Evolutionary conservation across 2,797 vertebrate genomes (phyloP), one percentile per base, ranked within the genome.

Genomic region (Otolemur crassicaudatus): DNA sequence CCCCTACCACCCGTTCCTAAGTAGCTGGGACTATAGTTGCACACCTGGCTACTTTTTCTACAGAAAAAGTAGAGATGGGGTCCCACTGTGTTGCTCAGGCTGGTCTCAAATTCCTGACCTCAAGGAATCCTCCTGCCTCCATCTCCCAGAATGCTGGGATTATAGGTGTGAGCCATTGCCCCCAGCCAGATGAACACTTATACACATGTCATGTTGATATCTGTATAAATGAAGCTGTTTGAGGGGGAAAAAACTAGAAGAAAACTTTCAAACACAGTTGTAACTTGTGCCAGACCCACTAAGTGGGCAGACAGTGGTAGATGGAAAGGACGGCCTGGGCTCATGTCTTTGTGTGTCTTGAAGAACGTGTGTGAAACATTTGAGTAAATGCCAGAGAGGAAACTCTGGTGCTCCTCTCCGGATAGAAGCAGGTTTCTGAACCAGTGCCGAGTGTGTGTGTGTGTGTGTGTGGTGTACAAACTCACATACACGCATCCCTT

Each of bases 361-460:
- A 46, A 49, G 76, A 56, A 25, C 1, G 0, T 31, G 34, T 83
- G 67, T 13, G 14, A 53, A 14, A 16, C 3, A 53, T 46, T 0
- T 0, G 46, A 43, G 69, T 25, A 77, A 65, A 73, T 3, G 46
- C 69, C 84, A 60, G 75, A 43, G 69, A 60, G 8, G 34, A 31
- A 63, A 58, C 7, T 14, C 60, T 13, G 37, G 20, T 3, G 43
- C 46, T 17, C 25, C 19, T 53, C 40, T 58, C 10, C 6, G 1
- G 29, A 17, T 81, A 23, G 40, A 5, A 19, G 10, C 0, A 11
- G 37, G 70, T 82, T 73, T 69, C 69, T 67, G 70, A 12, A 8
- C 27, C 6, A 20, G 56, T 0, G 0, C 5, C 3, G 3, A 7
- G 29, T 10, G 16, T 6, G 67, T 49, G 40, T 40, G 40, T 40